Percentiles rank a stretch among this genome's conserved stretches.
phyloP scores from a whole-genome alignment of 2,113 vertebrate genomes.

The Setophaga coronata region DNA sequence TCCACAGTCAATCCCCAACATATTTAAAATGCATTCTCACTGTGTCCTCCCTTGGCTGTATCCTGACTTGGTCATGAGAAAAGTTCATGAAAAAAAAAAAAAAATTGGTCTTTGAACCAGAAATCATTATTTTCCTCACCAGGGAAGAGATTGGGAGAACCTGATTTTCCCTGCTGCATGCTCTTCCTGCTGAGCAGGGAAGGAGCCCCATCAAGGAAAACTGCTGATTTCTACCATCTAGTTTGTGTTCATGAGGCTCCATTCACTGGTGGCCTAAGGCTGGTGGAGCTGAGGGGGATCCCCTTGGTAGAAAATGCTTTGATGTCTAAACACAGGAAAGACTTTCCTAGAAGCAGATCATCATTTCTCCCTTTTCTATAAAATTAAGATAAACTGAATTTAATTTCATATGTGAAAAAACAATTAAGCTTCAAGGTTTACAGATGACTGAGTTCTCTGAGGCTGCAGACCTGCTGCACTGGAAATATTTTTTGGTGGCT shows the following conservation, averaged over 20 bases:
- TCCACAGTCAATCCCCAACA: not conserved
- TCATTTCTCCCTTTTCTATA: not conserved
- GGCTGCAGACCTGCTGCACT: not conserved
- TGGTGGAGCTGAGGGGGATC: not conserved
- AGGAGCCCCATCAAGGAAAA: not conserved
- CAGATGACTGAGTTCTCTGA: not conserved
- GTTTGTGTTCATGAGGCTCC: not conserved
- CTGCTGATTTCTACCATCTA: not conserved
- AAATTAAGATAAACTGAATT: not conserved
- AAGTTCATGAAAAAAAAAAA: not conserved
- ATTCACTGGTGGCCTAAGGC: not conserved
- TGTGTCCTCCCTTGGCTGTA: not conserved
- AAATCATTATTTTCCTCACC: not conserved
- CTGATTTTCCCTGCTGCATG: not conserved
- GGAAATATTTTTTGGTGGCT: not conserved
- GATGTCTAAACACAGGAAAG: not conserved
- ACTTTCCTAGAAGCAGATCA: not conserved
- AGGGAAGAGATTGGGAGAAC: not conserved
- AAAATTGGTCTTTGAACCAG: not conserved
- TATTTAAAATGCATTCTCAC: not conserved
- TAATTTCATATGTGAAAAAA: not conserved
- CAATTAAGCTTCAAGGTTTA: not conserved
- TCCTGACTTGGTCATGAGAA: not conserved
- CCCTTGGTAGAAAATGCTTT: not conserved
- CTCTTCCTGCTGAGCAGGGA: not conserved